Base-by-base conservation (phyloP, 2,113 vertebrate genomes). In the Deroptyus accipitrinus region DNA sequence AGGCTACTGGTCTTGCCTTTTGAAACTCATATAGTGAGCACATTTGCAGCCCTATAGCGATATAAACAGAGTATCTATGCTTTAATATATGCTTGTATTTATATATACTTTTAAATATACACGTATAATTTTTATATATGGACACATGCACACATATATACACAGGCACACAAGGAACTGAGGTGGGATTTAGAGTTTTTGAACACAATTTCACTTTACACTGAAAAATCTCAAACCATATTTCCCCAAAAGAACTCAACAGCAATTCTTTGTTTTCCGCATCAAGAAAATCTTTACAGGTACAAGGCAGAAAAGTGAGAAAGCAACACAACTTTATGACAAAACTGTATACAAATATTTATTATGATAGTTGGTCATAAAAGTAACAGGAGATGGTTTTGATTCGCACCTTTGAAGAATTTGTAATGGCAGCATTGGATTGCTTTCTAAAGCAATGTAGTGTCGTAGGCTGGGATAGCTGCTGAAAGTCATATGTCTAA, bases 301-400 rank as follows among this genome's bases (percentile, higher is more conserved):
- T 27, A 51, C 6, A 52, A 93, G 33, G 33, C 51, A 44, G 2
- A 86, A 86, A 83, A 11, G 8, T 39, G 73, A 69, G 88, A 88
- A 72, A 51, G 10, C 20, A 64, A 55, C n/a, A 64, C 7, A 73
- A 39, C 20, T 69, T 86, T 8, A 48, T 64, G 59, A 24, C 25
- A 35, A 62, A 80, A 54, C 7, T 55, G 7, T 13, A 83, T 7
- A 15, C 22, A 85, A 82, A 41, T 20, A 5, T n/a, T 1, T 1
- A 24, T 1, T 1, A 24, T 33, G 35, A 57, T 1, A 35, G 17
- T 0, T 72, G 31, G 25, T 39, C 44, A 68, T 16, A 68, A 73
- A 88, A 86, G 27, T 13, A 85, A 37, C 5, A 66, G 20, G 59
- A 83, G 6, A 55, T 3, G 33, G 20, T 31, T 88, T 44, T 79